Evolutionary conservation across 2,888 invertebrate species (phyloP), one percentile per base, ranked within the genome.

Genomic region (Cheiracanthium punctorium): DNA sequence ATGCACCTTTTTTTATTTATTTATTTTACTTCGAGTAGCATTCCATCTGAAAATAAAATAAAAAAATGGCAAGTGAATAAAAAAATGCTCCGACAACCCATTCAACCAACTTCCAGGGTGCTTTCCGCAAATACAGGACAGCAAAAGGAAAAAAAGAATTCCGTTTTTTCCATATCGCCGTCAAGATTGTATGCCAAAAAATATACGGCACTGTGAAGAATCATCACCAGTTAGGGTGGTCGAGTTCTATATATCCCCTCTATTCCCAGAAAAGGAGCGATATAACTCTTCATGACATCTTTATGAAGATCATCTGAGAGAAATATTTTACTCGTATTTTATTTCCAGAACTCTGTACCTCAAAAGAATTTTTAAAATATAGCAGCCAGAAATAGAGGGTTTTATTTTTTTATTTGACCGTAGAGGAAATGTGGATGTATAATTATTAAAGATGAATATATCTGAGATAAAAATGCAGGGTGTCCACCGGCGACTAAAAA

Each of bases 281-380:
- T 77, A 79, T 84, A 79, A 79, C 84, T 84, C 84, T 77, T 77
- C 79, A 32, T 84, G 84, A 84, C 84, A 84, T 79, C 84, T 82
- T 82, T 82, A 82, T 77, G 72, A 84, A 79, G 82, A 77, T 75
- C 81, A 74, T 82, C 81, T 58, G 81, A 41, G 69, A 10, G 77
- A 77, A 52, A 79, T 74, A 74, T 81, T 74, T 80, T 74, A 70
- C 37, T 29, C 52, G 52, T 41, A 29, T 14, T 67, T 48, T 37
- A 48, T 71, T 41, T 71, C n/a, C 20, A 41, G 37, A 52, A 14
- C 32, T 7, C 10, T 48, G 43, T 10, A 17, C 20, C 29, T 37
- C 37, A 37, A 37, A 37, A 37, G 37, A 37, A n/a, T n/a, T 37
- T 37, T 37, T 37, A 37, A 37, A 37, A 37, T 37, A 37, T 10